Conservation (phyloP, 2,888 invertebrate species). For the Ephialtes manifestator region DNA sequence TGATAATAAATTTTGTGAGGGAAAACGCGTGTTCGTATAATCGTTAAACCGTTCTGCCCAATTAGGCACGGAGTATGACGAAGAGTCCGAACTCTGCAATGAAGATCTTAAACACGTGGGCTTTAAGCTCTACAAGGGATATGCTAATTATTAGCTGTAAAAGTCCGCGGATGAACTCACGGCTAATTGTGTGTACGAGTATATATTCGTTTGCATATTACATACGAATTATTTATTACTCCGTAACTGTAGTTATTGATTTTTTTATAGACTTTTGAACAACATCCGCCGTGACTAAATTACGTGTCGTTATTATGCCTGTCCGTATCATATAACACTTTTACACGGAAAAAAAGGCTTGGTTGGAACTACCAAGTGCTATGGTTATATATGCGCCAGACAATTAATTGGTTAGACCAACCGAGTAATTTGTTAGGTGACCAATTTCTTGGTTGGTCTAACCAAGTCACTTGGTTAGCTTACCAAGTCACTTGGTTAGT, state of each 20-base stretch:
- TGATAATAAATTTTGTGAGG: conserved; percentile 25
- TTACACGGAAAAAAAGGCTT: too few relatives aligned
- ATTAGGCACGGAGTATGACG: conserved; percentile 41
- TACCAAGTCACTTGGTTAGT: too few relatives aligned
- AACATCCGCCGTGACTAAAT: conserved; percentile 30
- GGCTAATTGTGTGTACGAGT: conserved; percentile 49
- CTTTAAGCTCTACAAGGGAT: conserved; percentile 32
- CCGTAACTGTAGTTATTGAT: conserved; percentile 14
- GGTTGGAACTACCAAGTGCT: too few relatives aligned
- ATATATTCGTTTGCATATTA: conserved; percentile 22
- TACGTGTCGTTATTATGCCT: conserved; percentile 19
- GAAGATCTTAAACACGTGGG: conserved; percentile 43
- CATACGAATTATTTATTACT: conserved; percentile 32
- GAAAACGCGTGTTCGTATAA: conserved; percentile 37
- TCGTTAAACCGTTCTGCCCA: conserved; percentile 47
- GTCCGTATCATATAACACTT: background rate
- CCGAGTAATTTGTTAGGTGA: too few relatives aligned
- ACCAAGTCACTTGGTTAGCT: too few relatives aligned
- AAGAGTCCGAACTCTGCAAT: conserved; percentile 19
- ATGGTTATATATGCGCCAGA: too few relatives aligned
- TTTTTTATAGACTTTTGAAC: background rate
- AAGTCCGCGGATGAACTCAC: conserved; percentile 53
- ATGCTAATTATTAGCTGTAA: conserved; percentile 26
- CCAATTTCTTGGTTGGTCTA: too few relatives aligned
- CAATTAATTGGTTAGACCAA: too few relatives aligned